Evolutionary conservation across 2,113 vertebrate genomes (phyloP).

Genomic region (Hippoglossus stenolepis): DNA sequence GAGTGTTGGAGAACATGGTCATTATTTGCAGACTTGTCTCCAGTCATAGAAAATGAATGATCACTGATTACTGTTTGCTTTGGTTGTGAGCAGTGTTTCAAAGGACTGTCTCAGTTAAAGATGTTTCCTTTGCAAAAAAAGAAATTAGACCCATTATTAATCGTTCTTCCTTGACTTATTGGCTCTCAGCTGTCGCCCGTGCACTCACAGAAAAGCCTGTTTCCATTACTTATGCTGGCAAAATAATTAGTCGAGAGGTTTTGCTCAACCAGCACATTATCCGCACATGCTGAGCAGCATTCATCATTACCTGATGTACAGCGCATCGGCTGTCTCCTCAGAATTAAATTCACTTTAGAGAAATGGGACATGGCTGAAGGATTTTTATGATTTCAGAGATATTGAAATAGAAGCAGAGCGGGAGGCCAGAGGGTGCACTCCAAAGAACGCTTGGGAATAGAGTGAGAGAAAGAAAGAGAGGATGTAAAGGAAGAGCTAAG

Average conservation of each 20-base stretch:
- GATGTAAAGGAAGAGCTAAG: conserved; percentile 43
- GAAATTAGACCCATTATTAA: conserved; percentile 59
- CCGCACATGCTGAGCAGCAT: conserved; percentile 62
- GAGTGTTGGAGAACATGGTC: conserved; percentile 12
- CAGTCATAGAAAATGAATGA: conserved; percentile 46
- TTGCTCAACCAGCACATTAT: conserved; percentile 71
- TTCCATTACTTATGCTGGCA: conserved; percentile 61
- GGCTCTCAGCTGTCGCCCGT: not conserved
- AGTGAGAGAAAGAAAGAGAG: conserved; percentile 26
- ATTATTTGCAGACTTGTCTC: conserved; percentile 44
- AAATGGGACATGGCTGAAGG: conserved; percentile 80
- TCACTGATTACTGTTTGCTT: conserved; percentile 53
- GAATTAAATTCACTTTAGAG: conserved; percentile 76
- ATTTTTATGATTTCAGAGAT: conserved; percentile 80
- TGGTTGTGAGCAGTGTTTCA: conserved; percentile 54
- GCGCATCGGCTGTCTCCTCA: conserved; percentile 54
- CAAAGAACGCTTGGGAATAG: conserved; percentile 17
- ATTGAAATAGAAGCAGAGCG: conserved; percentile 74
- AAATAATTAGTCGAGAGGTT: conserved; percentile 71
- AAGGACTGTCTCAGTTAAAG: conserved; percentile 52
- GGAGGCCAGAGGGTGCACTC: conserved; percentile 32
- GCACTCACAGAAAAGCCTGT: conserved; percentile 30
- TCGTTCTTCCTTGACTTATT: conserved; percentile 31
- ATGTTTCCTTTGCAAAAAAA: conserved; percentile 53
- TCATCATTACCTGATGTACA: conserved; percentile 76